Percentiles rank a stretch among this genome's conserved stretches.
Conservation (phyloP, 2,113 vertebrate genomes). For the Oncorhynchus tshawytscha region DNA sequence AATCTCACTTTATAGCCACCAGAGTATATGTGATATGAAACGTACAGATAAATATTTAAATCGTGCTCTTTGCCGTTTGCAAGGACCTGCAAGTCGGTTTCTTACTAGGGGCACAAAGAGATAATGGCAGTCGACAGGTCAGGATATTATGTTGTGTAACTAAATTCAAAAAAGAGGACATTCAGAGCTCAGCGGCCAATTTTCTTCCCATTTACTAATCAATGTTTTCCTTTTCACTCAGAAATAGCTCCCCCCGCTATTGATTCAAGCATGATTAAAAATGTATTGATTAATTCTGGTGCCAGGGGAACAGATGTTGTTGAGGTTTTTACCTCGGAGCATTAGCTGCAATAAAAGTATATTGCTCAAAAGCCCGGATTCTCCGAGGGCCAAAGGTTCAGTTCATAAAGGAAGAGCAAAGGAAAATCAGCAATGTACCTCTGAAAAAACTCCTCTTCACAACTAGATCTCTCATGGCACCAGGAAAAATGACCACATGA, state of each 20-base stretch:
- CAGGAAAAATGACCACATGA: too few relatives aligned
- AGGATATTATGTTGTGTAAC: conserved; percentile 9
- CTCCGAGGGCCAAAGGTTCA: conserved; percentile 53
- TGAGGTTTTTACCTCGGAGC: conserved; percentile 43
- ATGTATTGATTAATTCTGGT: conserved; percentile 57
- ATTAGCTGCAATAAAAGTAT: conserved; percentile 72
- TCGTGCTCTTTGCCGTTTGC: conserved; percentile 35
- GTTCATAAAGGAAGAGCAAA: conserved; percentile 50
- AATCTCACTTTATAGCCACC: conserved; percentile 35
- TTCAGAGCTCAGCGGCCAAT: background rate
- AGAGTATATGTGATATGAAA: conserved; percentile 51
- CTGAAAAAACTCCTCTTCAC: conserved; percentile 25
- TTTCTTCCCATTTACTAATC: conserved; percentile 14
- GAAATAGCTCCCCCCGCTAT: conserved; percentile 44
- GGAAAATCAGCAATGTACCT: conserved; percentile 69
- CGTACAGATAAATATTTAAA: conserved; percentile 60
- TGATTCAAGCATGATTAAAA: conserved; percentile 67
- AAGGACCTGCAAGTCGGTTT: background rate
- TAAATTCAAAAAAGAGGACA: background rate
- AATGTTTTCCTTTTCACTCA: conserved; percentile 32
- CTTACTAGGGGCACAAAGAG: background rate
- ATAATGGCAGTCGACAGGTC: conserved; percentile 2
- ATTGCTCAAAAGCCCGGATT: conserved; percentile 56
- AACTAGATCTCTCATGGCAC: too few relatives aligned
- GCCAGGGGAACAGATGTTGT: conserved; percentile 19